Base-by-base conservation (phyloP, 2,113 vertebrate species). In the Antechinus flavipes region DNA sequence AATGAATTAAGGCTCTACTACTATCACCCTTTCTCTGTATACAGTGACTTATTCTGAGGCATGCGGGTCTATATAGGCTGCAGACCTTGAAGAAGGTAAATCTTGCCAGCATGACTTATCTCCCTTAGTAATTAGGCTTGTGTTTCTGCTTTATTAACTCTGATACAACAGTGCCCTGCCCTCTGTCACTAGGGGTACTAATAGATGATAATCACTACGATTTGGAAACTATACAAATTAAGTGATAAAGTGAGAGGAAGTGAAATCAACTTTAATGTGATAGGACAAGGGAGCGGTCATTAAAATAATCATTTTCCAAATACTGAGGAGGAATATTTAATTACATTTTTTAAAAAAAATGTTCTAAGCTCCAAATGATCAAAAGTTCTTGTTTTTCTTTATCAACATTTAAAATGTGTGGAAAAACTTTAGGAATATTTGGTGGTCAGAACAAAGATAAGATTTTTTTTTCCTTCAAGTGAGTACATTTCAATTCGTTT, bases 131-230 rank as follows among this genome's bases (percentile, higher is more conserved):
- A 98, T 99, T 98, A 99, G 98, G 94, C 98, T 98, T 98, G 96
- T 97, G 97, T 98, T 98, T 99, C 98, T 99, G 98, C 98, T 98
- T 99, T 99, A 99, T 99, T 99, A 99, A 98, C 98, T 99, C 97
- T 92, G 96, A 97, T 98, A 98, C 98, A 98, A 98, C 97, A 98
- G 96, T 93, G 97, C 97, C 98, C 98, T 99, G 98, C 98, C 98
- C 98, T 99, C 98, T 98, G 98, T 98, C 99, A 98, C 98, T 97
- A 97, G 90, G 95, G 96, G 98, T 97, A 98, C 98, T 98, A 98
- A 99, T 97, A 98, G 98, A 98, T 93, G 98, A 98, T 98, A 98
- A 98, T 98, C 98, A 96, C 97, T 94, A 94, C 94, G 95, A 98
- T 98, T 98, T 98, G 98, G 98, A 98, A 98, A 98, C 97, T 96